Evolutionary conservation across 2,797 vertebrate species (phyloP).

Genomic region (Phylloscopus collybita): DNA sequence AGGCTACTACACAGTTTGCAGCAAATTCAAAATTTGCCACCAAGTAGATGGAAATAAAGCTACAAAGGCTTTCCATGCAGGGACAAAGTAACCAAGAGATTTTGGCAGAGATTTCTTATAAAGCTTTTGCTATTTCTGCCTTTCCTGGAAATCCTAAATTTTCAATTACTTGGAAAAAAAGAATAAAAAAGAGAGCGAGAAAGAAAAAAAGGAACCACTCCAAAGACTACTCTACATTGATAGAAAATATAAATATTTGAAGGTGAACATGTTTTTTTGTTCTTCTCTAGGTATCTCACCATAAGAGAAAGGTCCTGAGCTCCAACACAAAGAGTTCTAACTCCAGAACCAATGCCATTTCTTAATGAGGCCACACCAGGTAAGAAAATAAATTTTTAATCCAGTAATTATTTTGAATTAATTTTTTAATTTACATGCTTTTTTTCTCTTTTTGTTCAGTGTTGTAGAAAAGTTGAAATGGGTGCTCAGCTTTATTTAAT

Average conservation of each 20-base stretch:
- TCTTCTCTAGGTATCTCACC: neutral
- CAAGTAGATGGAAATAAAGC: neutral
- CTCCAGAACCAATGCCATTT: neutral
- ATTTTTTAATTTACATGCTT: neutral
- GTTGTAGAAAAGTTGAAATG: neutral
- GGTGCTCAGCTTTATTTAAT: neutral
- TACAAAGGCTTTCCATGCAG: neutral
- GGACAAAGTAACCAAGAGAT: neutral
- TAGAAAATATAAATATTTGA: neutral
- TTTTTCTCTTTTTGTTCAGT: neutral
- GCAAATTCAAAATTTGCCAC: neutral
- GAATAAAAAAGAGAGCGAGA: neutral
- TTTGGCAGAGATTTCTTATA: neutral
- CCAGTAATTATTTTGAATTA: neutral
- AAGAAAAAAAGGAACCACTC: rapidly evolving
- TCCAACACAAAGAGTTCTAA: neutral
- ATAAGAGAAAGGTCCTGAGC: neutral
- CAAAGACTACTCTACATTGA: neutral
- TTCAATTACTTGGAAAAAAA: neutral
- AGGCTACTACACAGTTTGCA: neutral
- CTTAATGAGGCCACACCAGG: neutral
- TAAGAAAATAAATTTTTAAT: neutral
- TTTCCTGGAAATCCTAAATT: neutral
- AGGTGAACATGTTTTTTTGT: neutral
- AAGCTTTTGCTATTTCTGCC: neutral